Conservation (phyloP, 2,113 vertebrate species). For the Misgurnus anguillicaudatus region DNA sequence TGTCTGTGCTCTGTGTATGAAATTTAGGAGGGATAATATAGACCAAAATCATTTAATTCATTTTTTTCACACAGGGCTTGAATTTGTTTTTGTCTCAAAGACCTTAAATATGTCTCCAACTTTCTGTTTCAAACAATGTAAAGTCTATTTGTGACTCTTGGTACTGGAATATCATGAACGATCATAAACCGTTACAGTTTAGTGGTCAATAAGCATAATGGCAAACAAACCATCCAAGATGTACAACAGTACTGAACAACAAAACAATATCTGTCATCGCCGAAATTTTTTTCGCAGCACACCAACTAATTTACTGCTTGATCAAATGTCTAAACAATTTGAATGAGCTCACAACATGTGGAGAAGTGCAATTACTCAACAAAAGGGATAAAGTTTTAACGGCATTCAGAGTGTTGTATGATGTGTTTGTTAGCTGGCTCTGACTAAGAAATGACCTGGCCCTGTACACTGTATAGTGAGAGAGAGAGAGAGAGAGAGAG, state of each 20-base stretch:
- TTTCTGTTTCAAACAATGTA: no score
- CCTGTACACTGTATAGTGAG: conserved; percentile 1
- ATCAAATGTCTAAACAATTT: conserved; percentile 8
- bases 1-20: no score
- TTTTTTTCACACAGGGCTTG: no score
- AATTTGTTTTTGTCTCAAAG: no score
- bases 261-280: neutral
- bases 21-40: no score
- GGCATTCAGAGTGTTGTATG: conserved; percentile 17
- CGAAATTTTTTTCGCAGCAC: conserved; percentile 3
- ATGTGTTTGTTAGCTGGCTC: conserved; percentile 38
- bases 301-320: conserved; percentile 12
- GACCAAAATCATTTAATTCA: no score
- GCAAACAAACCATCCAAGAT: neutral
- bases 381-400: neutral
- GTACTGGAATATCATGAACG: no score
- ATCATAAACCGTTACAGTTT: neutral
- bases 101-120: no score
- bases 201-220: neutral
- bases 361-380: conserved; percentile 20
- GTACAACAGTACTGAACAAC: neutral
- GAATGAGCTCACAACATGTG: conserved; percentile 29
- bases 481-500: neutral
- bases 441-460: neutral
- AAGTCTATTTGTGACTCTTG: no score